Conservation (phyloP, 2,888 invertebrate species). For the Euphydryas editha region DNA sequence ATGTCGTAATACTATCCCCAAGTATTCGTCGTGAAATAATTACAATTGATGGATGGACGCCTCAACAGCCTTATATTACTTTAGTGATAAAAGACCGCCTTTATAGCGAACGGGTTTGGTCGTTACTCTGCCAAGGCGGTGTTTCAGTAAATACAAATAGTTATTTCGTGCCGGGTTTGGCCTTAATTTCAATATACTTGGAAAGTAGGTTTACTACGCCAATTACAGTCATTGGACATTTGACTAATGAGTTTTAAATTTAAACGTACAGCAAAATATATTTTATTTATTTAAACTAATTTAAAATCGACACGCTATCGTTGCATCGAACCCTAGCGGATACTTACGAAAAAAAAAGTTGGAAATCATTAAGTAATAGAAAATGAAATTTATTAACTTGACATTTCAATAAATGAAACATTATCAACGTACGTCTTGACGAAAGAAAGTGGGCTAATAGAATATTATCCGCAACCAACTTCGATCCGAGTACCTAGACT, state of each 20-base stretch:
- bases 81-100: constrained; percentile 36
- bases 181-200: constrained; percentile 36
- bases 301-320: constrained; percentile 31
- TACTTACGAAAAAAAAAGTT: constrained; percentile 20
- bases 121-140: constrained; percentile 38
- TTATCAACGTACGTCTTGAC: constrained; percentile 1
- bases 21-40: constrained; percentile 30
- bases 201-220: constrained; percentile 38
- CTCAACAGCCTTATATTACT: constrained; percentile 34
- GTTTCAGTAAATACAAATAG: constrained; percentile 42
- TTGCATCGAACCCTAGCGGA: constrained; percentile 14
- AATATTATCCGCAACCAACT: constrained; percentile 19
- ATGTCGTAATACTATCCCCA: constrained; percentile 1
- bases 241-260: constrained; percentile 39
- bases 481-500: constrained; percentile 9
- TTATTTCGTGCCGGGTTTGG: constrained; percentile 36
- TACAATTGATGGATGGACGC: constrained; percentile 33
- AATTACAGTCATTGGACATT: constrained; percentile 36
- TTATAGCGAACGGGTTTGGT: constrained; percentile 33
- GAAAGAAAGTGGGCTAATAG: constrained; percentile 14
- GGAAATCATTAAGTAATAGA: constrained; percentile 19
- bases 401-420: constrained; percentile 10
- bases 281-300: constrained; percentile 35
- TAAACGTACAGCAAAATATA: constrained; percentile 28
- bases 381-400: constrained; percentile 16